phyloP scores from a whole-genome alignment of 1,140 invertebrate genomes.

The Apis dorsata region DNA sequence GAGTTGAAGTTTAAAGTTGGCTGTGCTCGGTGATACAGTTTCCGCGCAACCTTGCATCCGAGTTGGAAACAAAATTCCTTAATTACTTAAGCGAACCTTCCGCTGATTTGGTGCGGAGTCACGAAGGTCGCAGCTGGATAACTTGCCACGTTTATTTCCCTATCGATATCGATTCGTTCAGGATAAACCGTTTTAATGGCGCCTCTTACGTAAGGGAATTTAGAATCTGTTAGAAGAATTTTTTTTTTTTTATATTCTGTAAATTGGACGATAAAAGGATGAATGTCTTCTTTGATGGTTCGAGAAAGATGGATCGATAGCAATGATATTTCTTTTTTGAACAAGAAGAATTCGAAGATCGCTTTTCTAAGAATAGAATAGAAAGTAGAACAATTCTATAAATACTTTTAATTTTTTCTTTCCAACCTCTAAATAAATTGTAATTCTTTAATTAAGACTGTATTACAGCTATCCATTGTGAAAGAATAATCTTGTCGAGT shows the following conservation, averaged over 20 bases:
- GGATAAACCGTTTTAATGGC: background rate
- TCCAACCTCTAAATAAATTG: background rate
- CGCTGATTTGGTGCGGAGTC: background rate
- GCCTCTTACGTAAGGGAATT: background rate
- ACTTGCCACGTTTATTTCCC: background rate
- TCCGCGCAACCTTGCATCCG: background rate
- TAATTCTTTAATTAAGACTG: background rate
- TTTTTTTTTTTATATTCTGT: background rate
- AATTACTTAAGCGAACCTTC: slow-evolving; percentile 14
- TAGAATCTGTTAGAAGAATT: background rate
- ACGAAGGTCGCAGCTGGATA: background rate
- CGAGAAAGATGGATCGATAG: too few relatives aligned
- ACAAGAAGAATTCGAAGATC: background rate
- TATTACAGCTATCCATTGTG: too few relatives aligned
- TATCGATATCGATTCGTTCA: background rate
- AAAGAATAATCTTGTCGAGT: too few relatives aligned
- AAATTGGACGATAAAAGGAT: background rate
- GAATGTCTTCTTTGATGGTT: background rate
- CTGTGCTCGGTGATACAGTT: background rate
- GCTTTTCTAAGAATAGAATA: background rate
- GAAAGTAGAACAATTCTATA: background rate
- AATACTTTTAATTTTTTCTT: background rate
- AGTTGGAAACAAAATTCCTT: slow-evolving; percentile 21
- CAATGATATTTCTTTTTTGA: background rate
- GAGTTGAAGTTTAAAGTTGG: background rate